Evolutionary conservation across 2,797 vertebrate species (phyloP).

Genomic region (Molossus molossus): DNA sequence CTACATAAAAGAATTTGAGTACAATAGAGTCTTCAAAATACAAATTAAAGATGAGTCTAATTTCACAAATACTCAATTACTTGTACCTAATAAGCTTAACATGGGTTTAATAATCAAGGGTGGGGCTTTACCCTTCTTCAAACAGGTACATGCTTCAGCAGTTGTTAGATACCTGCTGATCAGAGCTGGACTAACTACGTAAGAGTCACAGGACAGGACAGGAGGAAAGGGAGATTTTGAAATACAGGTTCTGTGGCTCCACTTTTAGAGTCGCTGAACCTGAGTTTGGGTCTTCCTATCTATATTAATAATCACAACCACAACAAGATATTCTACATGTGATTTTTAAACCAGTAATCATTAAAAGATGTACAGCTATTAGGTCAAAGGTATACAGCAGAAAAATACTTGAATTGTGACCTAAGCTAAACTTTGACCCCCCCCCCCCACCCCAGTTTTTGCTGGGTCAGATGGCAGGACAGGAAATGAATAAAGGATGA

Average conservation of each 20-base stretch:
- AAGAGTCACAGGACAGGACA: neutral
- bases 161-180: neutral
- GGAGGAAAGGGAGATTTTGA: neutral
- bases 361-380: too few species aligned
- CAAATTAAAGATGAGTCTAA: neutral
- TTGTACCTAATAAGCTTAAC: neutral
- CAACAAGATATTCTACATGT: neutral
- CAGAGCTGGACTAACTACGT: neutral
- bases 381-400: neutral
- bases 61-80: neutral
- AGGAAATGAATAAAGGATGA: neutral
- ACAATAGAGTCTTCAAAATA: neutral
- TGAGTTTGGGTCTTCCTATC: neutral
- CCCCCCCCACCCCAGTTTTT: neutral
- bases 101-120: neutral
- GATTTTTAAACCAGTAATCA: neutral
- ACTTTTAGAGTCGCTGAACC: neutral
- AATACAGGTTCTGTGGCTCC: neutral
- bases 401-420: neutral
- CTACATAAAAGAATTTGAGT: neutral
- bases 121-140: neutral
- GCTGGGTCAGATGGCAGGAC: neutral
- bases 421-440: neutral
- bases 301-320: neutral
- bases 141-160: neutral